Conservation (phyloP, 2,113 vertebrate genomes). For the Larimichthys polyactis region DNA sequence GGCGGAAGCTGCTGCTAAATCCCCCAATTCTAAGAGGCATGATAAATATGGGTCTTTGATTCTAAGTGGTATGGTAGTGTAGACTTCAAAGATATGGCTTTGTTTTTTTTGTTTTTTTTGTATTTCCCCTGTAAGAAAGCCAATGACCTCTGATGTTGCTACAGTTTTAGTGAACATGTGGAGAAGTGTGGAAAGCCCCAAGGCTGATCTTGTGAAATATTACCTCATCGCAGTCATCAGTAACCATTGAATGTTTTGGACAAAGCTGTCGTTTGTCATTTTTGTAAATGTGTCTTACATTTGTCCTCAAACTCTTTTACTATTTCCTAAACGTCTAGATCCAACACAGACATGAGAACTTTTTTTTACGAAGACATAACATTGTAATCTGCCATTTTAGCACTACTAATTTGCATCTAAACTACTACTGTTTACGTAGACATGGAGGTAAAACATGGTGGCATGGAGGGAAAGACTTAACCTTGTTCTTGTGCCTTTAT, state of each 20-base stretch:
- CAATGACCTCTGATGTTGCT: conserved; percentile 48
- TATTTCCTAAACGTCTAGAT: background rate
- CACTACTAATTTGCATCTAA: background rate
- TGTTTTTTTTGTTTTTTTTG: conserved; percentile 52
- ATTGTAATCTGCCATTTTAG: background rate
- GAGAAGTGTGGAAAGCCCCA: conserved; percentile 68
- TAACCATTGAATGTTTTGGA: conserved; percentile 20
- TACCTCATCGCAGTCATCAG: conserved; percentile 22
- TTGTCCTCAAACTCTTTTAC: background rate
- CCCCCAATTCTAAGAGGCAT: conserved; percentile 29
- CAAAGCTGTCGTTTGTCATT: conserved; percentile 18
- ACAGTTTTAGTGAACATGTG: conserved; percentile 56
- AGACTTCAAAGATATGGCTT: conserved; percentile 61
- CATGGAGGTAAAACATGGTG: no score
- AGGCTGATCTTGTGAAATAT: conserved; percentile 31
- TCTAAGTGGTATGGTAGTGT: conserved; percentile 72
- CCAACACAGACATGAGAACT: background rate
- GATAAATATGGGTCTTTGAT: conserved; percentile 61
- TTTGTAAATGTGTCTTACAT: conserved; percentile 18
- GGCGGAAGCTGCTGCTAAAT: conserved; percentile 14
- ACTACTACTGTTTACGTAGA: no score
- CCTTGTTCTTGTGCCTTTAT: background rate
- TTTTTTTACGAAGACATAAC: background rate
- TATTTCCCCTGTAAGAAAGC: conserved; percentile 52
- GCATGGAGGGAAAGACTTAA: background rate